A percentile compares a stretch with the other conserved stretches of the same genome.
Conservation (phyloP, 2,113 vertebrate genomes). For the Sceloporus undulatus region DNA sequence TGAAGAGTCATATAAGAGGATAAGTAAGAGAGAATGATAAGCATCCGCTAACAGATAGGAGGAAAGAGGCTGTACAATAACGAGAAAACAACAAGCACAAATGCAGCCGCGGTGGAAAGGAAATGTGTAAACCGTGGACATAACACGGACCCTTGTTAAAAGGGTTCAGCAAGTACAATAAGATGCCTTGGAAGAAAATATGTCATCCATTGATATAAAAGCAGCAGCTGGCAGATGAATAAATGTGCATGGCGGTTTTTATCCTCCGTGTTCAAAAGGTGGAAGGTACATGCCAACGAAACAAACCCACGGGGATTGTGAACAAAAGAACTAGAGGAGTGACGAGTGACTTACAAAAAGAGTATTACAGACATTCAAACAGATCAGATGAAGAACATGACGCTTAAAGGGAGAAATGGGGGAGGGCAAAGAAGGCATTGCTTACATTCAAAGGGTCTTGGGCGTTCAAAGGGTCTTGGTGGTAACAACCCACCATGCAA, state of each 20-base stretch:
- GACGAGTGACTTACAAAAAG: background rate
- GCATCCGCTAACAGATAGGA: conserved; percentile 50
- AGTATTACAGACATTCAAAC: background rate
- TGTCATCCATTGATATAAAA: conserved; percentile 77
- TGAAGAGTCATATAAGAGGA: conserved; percentile 50
- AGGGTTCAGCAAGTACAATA: conserved; percentile 58
- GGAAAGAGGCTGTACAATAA: conserved; percentile 55
- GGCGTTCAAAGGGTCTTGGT: too few species aligned
- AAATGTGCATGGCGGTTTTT: conserved; percentile 71
- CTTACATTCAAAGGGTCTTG: background rate
- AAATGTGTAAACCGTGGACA: conserved; percentile 53
- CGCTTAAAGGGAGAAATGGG: background rate
- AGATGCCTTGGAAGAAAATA: conserved; percentile 62
- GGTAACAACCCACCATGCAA: too few species aligned
- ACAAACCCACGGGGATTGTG: background rate
- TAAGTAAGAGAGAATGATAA: conserved; percentile 61
- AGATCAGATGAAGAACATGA: background rate
- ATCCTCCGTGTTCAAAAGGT: conserved; percentile 63
- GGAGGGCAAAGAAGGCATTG: background rate
- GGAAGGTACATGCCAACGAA: conserved; percentile 63
- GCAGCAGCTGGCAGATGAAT: conserved; percentile 60
- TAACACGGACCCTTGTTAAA: conserved; percentile 34
- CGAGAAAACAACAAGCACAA: conserved; percentile 58
- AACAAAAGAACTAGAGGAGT: too few species aligned
- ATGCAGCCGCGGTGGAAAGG: conserved; percentile 60